These are phyloP conservation scores for Macropodus opercularis DNA, from an alignment of 2,797 vertebrate species.

Conservation along the genomic window DNA sequence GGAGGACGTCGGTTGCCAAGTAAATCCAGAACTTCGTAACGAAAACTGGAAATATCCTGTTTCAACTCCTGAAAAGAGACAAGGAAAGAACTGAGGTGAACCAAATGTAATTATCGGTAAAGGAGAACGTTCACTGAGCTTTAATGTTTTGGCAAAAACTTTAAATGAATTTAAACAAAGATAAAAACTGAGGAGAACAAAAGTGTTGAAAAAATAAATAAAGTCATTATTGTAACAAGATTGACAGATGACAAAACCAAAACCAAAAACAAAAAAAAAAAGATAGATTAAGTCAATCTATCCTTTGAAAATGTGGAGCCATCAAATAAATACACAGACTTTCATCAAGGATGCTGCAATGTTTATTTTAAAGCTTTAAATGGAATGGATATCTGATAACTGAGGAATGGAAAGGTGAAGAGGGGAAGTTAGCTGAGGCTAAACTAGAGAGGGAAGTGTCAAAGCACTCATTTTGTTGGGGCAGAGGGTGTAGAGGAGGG, in stretches of 20 bases:
- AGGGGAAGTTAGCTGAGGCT: slow-evolving; percentile 22
- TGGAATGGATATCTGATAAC: neutral
- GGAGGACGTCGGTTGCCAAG: slow-evolving; percentile 92
- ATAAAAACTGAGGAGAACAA: neutral
- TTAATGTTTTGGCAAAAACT: neutral
- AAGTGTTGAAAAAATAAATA: neutral
- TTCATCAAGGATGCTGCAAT: neutral
- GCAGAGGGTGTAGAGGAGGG: slow-evolving; percentile 45
- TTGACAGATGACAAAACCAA: neutral
- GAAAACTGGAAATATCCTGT: slow-evolving; percentile 97
- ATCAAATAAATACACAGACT: neutral
- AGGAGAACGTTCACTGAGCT: neutral
- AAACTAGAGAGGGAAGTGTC: slow-evolving; percentile 29
- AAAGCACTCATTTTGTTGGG: slow-evolving; percentile 28
- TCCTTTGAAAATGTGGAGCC: neutral
- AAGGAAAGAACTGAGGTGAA: neutral
- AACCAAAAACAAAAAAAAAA: neutral
- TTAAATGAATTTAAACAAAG: neutral
- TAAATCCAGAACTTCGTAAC: slow-evolving; percentile 94
- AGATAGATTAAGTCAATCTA: neutral
- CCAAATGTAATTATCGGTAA: neutral
- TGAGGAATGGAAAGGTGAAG: slow-evolving; percentile 6
- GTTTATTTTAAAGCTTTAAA: neutral
- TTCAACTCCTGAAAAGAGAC: slow-evolving; percentile 87
- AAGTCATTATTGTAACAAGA: neutral